Base-by-base conservation (phyloP, 1,140 invertebrate genomes). In the Drosophila yakuba region DNA sequence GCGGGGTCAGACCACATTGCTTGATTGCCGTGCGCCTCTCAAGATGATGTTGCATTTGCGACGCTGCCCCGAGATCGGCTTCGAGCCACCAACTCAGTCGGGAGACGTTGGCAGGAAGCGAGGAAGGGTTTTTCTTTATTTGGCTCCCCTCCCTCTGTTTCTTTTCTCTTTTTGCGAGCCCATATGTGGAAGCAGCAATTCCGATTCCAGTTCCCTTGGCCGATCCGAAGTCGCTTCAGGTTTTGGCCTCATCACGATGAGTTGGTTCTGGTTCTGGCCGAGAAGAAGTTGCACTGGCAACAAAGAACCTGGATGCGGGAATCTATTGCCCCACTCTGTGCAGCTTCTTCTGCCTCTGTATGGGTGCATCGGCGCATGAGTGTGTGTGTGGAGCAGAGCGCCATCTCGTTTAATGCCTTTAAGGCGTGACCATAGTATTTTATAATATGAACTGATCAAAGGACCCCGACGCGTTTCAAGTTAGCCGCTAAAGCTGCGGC, bases 381-480 rank as follows among this genome's bases (percentile, higher is more conserved):
- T 80, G 54, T 80, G 54, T 80, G 62, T 88, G 78, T 79, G 67
- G 45, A 84, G 73, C 81, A 66, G 91, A 92, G 91, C 91, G 91
- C 91, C 91, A 92, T 92, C 91, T 92, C 91, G 91, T 92, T 91
- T 92, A 92, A 92, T 92, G 91, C 90, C 91, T 92, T 91, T 91
- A 92, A 92, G 91, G 91, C 91, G 91, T 92, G 91, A 92, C 91
- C 90, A 91, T 89, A 91, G 91, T 92, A 92, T 92, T 92, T 92
- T 92, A 91, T 92, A 92, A 92, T 91, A 88, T 91, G 88, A 86
- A 90, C 80, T 91, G 91, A 92, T 92, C 90, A 91, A 91, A 92
- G 90, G 84, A 91, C 71, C 71, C 90, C 90, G 91, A 64, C 71
- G 58, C 86, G 78, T 92, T 91, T 92, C 74, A 91, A 91, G 83